phyloP scores from a whole-genome alignment of 2,113 vertebrate genomes.

The Sphaerodactylus townsendi region DNA sequence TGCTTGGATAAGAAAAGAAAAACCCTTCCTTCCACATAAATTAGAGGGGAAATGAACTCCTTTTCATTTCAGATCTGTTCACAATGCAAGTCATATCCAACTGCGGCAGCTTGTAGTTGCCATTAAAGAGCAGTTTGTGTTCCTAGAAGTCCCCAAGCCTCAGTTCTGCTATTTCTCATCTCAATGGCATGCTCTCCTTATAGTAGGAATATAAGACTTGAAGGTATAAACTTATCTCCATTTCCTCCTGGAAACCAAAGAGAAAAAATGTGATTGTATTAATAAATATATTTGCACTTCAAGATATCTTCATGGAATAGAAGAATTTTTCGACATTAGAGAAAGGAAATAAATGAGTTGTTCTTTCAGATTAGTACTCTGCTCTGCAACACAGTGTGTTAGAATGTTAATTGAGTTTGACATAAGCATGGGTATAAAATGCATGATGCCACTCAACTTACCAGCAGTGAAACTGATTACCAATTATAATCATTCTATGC shows the following conservation, averaged over 20 bases:
- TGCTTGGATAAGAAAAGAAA: neutral
- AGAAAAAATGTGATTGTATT: conserved; percentile 41
- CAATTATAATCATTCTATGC: conserved; percentile 82
- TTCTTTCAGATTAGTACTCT: conserved; percentile 71
- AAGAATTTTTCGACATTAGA: conserved; percentile 60
- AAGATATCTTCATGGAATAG: conserved; percentile 49
- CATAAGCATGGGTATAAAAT: conserved; percentile 81
- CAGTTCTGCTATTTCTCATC: neutral
- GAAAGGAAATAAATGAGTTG: conserved; percentile 63
- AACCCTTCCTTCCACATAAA: neutral
- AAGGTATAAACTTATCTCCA: neutral
- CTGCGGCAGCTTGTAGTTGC: neutral
- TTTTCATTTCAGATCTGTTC: neutral
- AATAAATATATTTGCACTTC: conserved; percentile 60
- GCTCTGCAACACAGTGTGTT: conserved; percentile 73
- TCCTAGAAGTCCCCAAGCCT: conserved; percentile 40
- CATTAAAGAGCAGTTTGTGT: neutral
- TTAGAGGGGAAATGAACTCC: neutral
- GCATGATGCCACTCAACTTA: conserved; percentile 77
- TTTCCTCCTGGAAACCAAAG: conserved; percentile 36
- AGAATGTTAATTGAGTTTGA: conserved; percentile 86
- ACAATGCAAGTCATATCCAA: neutral
- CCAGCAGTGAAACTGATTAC: conserved; percentile 82
- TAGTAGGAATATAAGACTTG: conserved; percentile 21
- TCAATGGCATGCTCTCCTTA: neutral